A percentile compares a stretch with the other conserved stretches of the same genome.
phyloP scores from a whole-genome alignment of 2,113 vertebrate species.

The Nannobrachium achirus region DNA sequence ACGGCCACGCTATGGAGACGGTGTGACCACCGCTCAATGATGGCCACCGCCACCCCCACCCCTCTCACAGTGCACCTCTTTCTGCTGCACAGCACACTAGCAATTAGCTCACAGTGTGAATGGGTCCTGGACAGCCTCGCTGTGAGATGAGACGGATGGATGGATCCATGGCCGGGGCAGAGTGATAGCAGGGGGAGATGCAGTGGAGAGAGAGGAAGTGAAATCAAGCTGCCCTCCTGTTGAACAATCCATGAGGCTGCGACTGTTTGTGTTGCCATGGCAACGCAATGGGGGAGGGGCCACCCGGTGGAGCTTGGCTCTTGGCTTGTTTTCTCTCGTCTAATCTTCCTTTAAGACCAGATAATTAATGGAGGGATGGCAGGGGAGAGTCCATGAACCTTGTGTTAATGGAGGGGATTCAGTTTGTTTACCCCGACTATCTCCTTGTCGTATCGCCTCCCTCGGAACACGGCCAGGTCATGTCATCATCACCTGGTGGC shows the following conservation, averaged over 20 bases:
- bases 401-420: conserved; percentile 73
- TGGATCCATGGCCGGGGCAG: conserved; percentile 1
- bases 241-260: conserved; percentile 61
- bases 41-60: conserved; percentile 30
- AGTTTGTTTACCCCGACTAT: conserved; percentile 65
- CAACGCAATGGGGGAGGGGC: conserved; percentile 69
- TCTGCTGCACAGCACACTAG: conserved; percentile 27
- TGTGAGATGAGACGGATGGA: conserved; percentile 44
- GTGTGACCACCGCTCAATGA: no score
- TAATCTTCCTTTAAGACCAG: conserved; percentile 72
- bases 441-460: conserved; percentile 42
- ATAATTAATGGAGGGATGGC: conserved; percentile 76
- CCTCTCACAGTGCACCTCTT: conserved; percentile 7
- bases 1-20: no score
- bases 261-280: conserved; percentile 68
- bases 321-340: conserved; percentile 51
- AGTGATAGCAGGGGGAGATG: conserved; percentile 31
- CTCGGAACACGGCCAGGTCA: conserved; percentile 27
- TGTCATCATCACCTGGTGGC: conserved; percentile 21
- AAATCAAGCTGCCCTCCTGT: conserved; percentile 44
- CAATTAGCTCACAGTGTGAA: conserved; percentile 25
- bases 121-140: conserved; percentile 24
- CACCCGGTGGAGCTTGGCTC: conserved; percentile 57
- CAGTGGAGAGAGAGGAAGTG: neutral
- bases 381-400: conserved; percentile 52